Evolutionary conservation across 2,888 invertebrate genomes (phyloP).

Genomic region (Isotomurus palustris): DNA sequence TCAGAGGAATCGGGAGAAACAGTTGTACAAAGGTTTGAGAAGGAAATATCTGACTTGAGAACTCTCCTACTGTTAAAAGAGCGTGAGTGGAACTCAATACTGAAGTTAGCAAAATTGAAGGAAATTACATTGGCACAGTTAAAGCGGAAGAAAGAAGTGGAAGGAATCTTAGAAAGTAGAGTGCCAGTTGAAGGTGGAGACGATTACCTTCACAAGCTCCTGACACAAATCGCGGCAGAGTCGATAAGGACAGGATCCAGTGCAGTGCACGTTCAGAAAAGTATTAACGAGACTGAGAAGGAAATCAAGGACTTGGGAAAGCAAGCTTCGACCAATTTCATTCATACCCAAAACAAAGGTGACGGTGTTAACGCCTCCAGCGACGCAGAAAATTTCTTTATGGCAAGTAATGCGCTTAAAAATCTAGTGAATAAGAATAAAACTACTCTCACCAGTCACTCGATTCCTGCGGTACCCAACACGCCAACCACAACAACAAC

Average conservation of each 20-base stretch:
- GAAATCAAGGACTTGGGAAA: slow-evolving; percentile 20
- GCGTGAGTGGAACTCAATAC: slow-evolving; percentile 77
- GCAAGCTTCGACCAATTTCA: background rate
- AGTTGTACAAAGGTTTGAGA: background rate
- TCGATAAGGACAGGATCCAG: background rate
- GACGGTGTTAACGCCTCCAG: too few relatives aligned
- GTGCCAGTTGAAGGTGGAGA: background rate
- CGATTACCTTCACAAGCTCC: background rate
- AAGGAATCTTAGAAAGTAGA: background rate
- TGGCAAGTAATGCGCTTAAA: slow-evolving; percentile 9
- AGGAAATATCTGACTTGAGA: slow-evolving; percentile 8
- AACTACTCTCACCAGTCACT: too few relatives aligned
- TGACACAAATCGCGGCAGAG: background rate
- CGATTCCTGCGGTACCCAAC: too few relatives aligned
- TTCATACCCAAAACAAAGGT: background rate
- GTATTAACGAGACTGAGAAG: slow-evolving; percentile 23
- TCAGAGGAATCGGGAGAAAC: background rate
- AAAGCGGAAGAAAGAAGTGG: slow-evolving; percentile 52
- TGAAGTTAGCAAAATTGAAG: slow-evolving; percentile 76
- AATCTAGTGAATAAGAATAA: slow-evolving; percentile 4
- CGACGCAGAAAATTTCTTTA: background rate
- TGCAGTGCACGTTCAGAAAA: background rate
- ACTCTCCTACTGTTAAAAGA: slow-evolving; percentile 58
- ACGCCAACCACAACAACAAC: slow-evolving; percentile 4
- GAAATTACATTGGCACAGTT: slow-evolving; percentile 72